Evolutionary conservation across 2,797 vertebrate genomes (phyloP).

Genomic region (Enteromius mattozi): DNA sequence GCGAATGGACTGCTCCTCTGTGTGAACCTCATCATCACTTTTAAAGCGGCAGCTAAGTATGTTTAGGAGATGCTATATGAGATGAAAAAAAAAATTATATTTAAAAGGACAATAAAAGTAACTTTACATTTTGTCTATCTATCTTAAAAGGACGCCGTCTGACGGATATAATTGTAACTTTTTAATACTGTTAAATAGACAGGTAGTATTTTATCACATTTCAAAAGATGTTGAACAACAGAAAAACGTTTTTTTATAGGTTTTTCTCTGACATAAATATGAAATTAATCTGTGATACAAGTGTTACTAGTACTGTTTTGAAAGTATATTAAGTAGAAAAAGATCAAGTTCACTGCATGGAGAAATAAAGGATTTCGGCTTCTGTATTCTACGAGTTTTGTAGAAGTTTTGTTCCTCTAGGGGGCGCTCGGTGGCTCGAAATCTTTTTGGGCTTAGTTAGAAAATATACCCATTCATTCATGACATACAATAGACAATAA

Average conservation of each 20-base stretch:
- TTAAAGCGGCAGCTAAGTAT: conserved; percentile 71
- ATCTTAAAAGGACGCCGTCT: neutral
- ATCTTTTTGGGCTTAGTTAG: neutral
- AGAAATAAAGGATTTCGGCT: neutral
- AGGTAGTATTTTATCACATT: neutral
- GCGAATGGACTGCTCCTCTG: conserved; percentile 73
- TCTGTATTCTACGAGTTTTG: neutral
- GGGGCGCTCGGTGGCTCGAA: neutral
- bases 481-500: neutral
- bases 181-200: neutral
- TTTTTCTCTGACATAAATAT: neutral
- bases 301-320: neutral
- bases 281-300: neutral
- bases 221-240: neutral
- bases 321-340: neutral
- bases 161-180: neutral
- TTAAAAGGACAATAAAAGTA: neutral
- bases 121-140: neutral
- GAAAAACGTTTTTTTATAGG: neutral
- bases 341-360: neutral
- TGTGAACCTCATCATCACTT: conserved; percentile 55
- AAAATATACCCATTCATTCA: neutral
- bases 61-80: neutral
- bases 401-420: neutral
- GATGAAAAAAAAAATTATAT: neutral